Conservation (phyloP, 2,888 invertebrate species). For the Physocephala rufipes region DNA sequence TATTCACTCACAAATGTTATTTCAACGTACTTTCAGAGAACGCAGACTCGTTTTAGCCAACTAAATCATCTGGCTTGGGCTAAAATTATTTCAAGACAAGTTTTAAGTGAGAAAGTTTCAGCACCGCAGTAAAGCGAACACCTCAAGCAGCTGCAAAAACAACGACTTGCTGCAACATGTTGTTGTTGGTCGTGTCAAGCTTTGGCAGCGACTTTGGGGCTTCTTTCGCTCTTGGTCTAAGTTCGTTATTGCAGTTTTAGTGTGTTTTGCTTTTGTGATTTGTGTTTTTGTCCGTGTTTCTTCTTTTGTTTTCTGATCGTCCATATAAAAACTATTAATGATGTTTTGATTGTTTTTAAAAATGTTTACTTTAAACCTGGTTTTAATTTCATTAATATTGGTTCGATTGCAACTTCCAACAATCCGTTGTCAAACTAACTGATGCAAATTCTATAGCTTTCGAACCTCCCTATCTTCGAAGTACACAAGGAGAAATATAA, state of each 20-base stretch:
- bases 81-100: slow-evolving; percentile 2
- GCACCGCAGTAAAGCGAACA: neutral
- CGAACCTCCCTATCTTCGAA: neutral
- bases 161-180: slow-evolving; percentile 16
- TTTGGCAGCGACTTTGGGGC: neutral
- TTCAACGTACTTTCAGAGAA: slow-evolving; percentile 15
- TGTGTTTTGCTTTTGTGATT: neutral
- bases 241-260: neutral
- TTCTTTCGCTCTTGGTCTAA: slow-evolving; percentile 28
- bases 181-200: slow-evolving; percentile 7
- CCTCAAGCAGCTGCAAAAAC: no score
- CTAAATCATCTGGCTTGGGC: slow-evolving; percentile 26
- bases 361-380: neutral
- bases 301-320: neutral
- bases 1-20: neutral
- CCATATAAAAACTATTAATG: neutral
- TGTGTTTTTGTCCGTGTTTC: neutral
- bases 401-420: neutral
- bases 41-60: slow-evolving; percentile 30
- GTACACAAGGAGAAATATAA: no score
- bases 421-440: neutral
- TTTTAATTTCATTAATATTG: neutral
- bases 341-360: no score
- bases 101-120: slow-evolving; percentile 12
- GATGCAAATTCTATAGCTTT: no score